Percentiles rank a stretch among this genome's conserved stretches.
These are phyloP conservation scores for Coregonus suidteri DNA, from an alignment of 2,797 vertebrate genomes.

Conservation along the genomic window DNA sequence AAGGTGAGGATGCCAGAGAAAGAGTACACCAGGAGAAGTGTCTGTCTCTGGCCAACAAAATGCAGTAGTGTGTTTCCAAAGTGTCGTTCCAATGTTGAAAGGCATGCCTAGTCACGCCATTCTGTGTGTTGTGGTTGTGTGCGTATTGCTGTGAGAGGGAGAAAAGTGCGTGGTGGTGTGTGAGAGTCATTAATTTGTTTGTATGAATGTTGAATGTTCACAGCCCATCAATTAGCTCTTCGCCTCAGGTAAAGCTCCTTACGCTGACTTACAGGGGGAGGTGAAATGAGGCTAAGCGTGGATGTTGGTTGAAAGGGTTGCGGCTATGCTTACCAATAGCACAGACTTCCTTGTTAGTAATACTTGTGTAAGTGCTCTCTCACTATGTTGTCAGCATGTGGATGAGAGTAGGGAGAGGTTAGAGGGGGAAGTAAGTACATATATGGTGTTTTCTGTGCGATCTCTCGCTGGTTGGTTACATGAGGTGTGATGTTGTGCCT, in stretches of 20 bases:
- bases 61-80: too few species aligned
- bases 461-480: not conserved
- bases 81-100: too few species aligned
- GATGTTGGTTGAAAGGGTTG: not conserved
- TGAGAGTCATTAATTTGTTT: not conserved
- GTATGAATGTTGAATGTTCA: not conserved
- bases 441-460: not conserved
- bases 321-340: not conserved
- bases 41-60: too few species aligned
- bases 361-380: not conserved
- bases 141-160: not conserved
- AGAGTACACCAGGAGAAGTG: too few species aligned
- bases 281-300: not conserved
- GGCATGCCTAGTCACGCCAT: too few species aligned
- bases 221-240: not conserved
- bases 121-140: not conserved
- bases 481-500: not conserved
- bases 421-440: not conserved
- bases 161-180: not conserved
- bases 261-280: not conserved
- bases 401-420: not conserved
- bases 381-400: not conserved
- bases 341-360: constrained; percentile 3
- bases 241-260: not conserved
- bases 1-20: too few species aligned